Base-by-base conservation (phyloP, 23 tunicate species). In the Clavelina lepadiformis region DNA sequence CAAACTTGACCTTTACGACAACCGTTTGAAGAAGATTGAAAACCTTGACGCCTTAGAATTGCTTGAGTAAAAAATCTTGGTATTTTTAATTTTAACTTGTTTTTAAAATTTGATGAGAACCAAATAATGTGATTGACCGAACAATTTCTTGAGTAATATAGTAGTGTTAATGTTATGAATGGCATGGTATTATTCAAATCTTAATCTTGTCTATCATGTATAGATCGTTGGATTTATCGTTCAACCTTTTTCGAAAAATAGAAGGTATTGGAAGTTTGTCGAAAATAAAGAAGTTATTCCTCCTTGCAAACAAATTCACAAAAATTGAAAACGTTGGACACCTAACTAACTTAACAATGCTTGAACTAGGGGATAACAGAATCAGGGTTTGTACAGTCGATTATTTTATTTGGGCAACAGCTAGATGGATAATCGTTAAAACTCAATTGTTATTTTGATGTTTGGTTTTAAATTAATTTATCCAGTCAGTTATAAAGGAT, bases 301-400 rank as follows among this genome's bases (percentile, higher is more conserved):
- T 89, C 18, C 46, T 75, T n/a, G 38, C 97, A 23, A 89, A 89
- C 62, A 81, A 81, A 49, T 51, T 89, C 32, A 64, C 97, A 0
- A 89, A 69, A 70, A 81, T 89, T 46, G 73, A 89, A 69, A 81
- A 81, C 50, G 55, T 89, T 15, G 38, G 38, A 1, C 58, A 45
- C 31, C 34, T 80, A 32, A 75, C 68, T 7, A 41, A 69, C 47
- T 58, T 89, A 0, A 63, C 56, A 5, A 69, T 89, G 83, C 31
- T 89, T 38, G 97, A 89, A 56, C 34, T 89, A 0, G 97, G 97
- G 0, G 97, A 89, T 58, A 89, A 89, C 61, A 63, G 97, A 62
- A 75, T 89, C 22, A 51, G 86, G 82, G 97, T 81, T 58, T 31
- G 63, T 53, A 46, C 5, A 23, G 41, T 7, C n/a, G n/a, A n/a